A percentile compares a stretch with the other conserved stretches of the same genome.
These are phyloP conservation scores for Otis tarda DNA, from an alignment of 2,113 vertebrate species.

Conservation along the genomic window DNA sequence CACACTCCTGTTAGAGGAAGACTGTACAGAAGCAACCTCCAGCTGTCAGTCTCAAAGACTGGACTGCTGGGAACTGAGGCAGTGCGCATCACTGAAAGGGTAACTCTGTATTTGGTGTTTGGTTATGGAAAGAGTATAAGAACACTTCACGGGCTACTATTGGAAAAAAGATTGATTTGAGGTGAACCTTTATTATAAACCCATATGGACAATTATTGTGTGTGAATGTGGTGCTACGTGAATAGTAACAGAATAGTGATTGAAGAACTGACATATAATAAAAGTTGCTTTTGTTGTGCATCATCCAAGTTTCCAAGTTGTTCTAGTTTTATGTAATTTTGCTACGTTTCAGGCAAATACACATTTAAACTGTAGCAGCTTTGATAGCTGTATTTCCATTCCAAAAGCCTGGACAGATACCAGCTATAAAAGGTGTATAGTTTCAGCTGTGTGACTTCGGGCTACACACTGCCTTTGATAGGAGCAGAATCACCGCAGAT, in stretches of 20 bases:
- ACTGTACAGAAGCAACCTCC: neutral
- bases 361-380: neutral
- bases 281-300: neutral
- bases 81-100: neutral
- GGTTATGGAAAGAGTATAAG: neutral
- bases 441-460: constrained; percentile 1
- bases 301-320: neutral
- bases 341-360: neutral
- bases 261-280: neutral
- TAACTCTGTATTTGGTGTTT: neutral
- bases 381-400: neutral
- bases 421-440: neutral
- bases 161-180: neutral
- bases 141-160: neutral
- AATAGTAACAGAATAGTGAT: neutral
- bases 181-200: neutral
- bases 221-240: neutral
- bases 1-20: neutral
- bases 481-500: neutral
- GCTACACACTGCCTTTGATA: neutral
- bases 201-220: neutral
- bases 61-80: neutral
- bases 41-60: neutral
- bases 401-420: neutral
- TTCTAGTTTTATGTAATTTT: neutral